Evolutionary conservation across 2,113 vertebrate genomes (phyloP).

Genomic region (Corythaixoides concolor): DNA sequence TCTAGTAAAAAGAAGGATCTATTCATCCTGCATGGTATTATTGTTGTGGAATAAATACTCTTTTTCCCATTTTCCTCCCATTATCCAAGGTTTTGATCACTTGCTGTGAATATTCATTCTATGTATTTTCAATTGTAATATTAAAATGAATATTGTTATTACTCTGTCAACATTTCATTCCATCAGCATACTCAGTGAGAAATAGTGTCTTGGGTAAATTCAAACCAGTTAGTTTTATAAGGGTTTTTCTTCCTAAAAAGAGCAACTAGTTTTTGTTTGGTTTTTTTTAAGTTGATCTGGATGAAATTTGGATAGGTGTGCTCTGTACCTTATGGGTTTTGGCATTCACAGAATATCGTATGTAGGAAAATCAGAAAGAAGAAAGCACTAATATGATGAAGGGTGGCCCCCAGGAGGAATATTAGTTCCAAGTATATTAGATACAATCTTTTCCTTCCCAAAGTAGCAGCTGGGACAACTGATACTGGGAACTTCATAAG

Average conservation of each 20-base stretch:
- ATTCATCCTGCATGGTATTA: background rate
- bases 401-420: background rate
- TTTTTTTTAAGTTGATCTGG: background rate
- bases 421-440: background rate
- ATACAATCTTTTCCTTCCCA: background rate
- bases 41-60: background rate
- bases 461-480: background rate
- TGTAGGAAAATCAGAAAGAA: background rate
- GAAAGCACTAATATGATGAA: background rate
- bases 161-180: conserved; percentile 1
- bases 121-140: background rate
- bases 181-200: background rate
- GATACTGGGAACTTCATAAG: background rate
- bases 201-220: background rate
- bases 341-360: background rate
- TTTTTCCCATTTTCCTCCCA: background rate
- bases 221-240: background rate
- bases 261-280: background rate
- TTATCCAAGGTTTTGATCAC: background rate
- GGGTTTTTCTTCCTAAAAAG: background rate
- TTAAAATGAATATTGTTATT: background rate
- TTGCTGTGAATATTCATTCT: background rate
- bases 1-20: conserved; percentile 1
- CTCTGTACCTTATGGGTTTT: background rate
- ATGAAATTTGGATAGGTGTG: background rate